Base-by-base conservation (phyloP, 2,113 vertebrate genomes). In the Indicator indicator region DNA sequence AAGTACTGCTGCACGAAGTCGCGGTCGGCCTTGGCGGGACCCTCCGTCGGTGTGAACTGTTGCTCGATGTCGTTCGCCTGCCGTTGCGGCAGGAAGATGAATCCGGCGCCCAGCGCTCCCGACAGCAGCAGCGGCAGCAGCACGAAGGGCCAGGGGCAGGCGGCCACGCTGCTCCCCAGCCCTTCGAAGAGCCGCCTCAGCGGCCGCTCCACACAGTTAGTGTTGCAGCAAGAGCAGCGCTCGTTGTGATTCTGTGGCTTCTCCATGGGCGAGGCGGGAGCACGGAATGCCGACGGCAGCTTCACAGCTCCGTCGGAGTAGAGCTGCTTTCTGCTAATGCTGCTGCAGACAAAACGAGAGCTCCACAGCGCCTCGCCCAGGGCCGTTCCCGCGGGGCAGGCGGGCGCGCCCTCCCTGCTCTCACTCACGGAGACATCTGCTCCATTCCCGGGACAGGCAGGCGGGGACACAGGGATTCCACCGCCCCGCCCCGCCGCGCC, bases 61-160 rank as follows among this genome's bases (percentile, higher is more conserved):
- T 90, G 78, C 90, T 98, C 98, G 9, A 98, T 98, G 71, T 98
- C 81, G 42, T 98, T 98, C 3, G 96, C 94, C 50, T 94, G 36
- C 12, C 86, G 94, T 17, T 87, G 62, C 11, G 89, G 59, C 23
- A 98, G 86, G 88, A 97, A 97, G 19, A 92, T 23, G 64, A 99
- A 98, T 12, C 98, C 98, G 2, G 96, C 96, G 42, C 98, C 97
- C 21, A 98, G 96, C 14, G 86, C 70, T 19, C 72, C 90, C 0
- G 98, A 98, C 42, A 98, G 62, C 38, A 97, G 11, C 27, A 98
- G 44, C 3, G 98, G 98, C 48, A 71, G 5, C 21, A 98, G 70
- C 56, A 98, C 46, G 92, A 98, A 99, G 97, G 97, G 86, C 98
- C 98, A 98, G n/a, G 98, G 98, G 77, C 98, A 90, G 30, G 80